Percentiles rank a stretch among this genome's conserved stretches.
These are phyloP conservation scores for Lycodopsis pacificus DNA, from an alignment of 2,797 vertebrate genomes.

Conservation along the genomic window DNA sequence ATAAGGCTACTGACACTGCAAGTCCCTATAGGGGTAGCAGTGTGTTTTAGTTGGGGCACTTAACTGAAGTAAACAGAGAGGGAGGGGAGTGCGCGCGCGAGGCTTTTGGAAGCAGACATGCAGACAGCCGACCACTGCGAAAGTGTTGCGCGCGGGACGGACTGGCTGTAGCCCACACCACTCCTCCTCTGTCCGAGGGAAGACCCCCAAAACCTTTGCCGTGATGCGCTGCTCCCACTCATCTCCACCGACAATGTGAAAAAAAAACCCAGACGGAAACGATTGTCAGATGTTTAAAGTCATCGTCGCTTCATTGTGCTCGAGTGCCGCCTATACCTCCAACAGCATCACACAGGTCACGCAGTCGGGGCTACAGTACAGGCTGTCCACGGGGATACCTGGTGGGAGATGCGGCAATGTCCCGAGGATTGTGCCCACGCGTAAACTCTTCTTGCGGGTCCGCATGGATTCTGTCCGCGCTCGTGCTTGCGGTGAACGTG, in stretches of 20 bases:
- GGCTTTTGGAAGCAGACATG: conserved; percentile 62
- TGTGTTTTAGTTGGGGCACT: conserved; percentile 54
- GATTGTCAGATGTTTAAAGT: conserved; percentile 71
- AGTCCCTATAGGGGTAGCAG: conserved; percentile 14
- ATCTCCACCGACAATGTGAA: conserved; percentile 82
- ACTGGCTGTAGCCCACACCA: conserved; percentile 64
- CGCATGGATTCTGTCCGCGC: conserved; percentile 74
- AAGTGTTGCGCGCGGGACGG: conserved; percentile 72
- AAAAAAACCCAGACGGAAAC: conserved; percentile 46
- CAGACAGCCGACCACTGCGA: conserved; percentile 70
- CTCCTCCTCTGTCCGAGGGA: conserved; percentile 57
- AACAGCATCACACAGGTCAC: conserved; percentile 34
- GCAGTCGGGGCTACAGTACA: conserved; percentile 49
- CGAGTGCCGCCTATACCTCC: conserved; percentile 36
- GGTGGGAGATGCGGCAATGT: conserved; percentile 87
- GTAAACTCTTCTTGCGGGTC: conserved; percentile 72
- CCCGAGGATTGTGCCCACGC: conserved; percentile 81
- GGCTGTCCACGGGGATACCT: conserved; percentile 65
- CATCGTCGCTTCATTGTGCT: conserved; percentile 60
- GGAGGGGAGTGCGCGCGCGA: conserved; percentile 71
- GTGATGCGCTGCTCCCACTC: conserved; percentile 62
- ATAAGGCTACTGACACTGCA: not conserved
- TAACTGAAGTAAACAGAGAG: conserved; percentile 67
- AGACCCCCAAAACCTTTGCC: conserved; percentile 46
- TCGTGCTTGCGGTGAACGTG: conserved; percentile 64